phyloP scores from a whole-genome alignment of 2,888 invertebrate species.

The Drosophila recens region DNA sequence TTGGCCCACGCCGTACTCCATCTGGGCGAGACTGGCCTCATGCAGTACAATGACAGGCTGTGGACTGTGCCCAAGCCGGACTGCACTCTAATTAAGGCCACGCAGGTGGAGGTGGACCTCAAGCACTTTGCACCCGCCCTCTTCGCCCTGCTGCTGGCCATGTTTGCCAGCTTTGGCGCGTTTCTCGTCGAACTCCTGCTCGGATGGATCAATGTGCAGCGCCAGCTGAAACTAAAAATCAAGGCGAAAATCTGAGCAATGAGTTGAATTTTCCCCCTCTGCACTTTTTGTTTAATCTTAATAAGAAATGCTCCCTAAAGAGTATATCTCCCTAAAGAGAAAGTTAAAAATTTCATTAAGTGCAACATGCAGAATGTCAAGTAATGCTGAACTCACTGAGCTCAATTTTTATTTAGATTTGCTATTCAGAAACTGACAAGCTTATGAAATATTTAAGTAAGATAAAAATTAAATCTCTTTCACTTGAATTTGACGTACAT shows the following conservation, averaged over 20 bases:
- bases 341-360: no score
- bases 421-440: no score
- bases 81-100: conserved; percentile 67
- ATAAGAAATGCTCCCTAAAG: no score
- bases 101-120: conserved; percentile 80
- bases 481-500: no score
- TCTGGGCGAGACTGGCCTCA: conserved; percentile 71
- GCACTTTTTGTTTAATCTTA: no score
- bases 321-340: no score
- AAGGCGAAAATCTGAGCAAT: conserved; percentile 24
- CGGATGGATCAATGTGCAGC: conserved; percentile 19
- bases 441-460: no score
- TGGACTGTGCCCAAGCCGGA: conserved; percentile 79
- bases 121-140: conserved; percentile 82
- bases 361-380: no score
- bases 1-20: conserved; percentile 69
- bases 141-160: conserved; percentile 68
- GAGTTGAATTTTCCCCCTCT: background rate
- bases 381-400: no score
- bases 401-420: no score
- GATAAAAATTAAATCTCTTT: no score
- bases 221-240: background rate
- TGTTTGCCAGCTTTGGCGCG: conserved; percentile 63
- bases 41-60: conserved; percentile 71
- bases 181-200: conserved; percentile 65